Evolutionary conservation across 2,888 invertebrate species (phyloP).

Genomic region (Hermaeophaga mercurialis): DNA sequence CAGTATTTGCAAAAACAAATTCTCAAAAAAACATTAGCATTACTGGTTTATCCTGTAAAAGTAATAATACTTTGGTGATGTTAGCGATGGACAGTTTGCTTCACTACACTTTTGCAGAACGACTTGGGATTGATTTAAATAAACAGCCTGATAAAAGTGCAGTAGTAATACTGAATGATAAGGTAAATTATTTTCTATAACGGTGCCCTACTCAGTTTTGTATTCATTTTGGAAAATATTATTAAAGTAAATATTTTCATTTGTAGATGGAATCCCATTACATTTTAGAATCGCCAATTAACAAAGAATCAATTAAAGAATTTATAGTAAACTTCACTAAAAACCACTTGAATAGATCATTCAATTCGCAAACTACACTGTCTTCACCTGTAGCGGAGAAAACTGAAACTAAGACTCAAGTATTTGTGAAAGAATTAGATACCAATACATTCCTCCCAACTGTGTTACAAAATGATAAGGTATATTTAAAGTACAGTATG

Average conservation of each 20-base stretch:
- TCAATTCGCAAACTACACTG: constrained; percentile 44
- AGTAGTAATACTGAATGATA: constrained; percentile 72
- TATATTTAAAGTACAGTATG: constrained; percentile 45
- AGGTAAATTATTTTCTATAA: constrained; percentile 57
- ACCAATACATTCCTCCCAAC: constrained; percentile 68
- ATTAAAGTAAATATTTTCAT: constrained; percentile 26
- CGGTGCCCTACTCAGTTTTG: no score
- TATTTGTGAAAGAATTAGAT: constrained; percentile 70
- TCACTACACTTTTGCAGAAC: constrained; percentile 76
- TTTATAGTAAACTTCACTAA: constrained; percentile 63
- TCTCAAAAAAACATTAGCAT: constrained; percentile 26
- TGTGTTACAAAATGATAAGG: constrained; percentile 66
- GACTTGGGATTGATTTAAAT: constrained; percentile 72
- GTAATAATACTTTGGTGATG: constrained; percentile 66
- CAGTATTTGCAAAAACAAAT: constrained; percentile 46
- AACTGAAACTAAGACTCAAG: constrained; percentile 29
- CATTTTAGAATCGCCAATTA: constrained; percentile 62
- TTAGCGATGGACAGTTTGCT: constrained; percentile 75
- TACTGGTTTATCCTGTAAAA: constrained; percentile 60
- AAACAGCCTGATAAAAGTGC: constrained; percentile 67
- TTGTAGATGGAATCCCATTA: constrained; percentile 74
- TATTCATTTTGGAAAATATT: no score
- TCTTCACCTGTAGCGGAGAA: constrained; percentile 38
- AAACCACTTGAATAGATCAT: constrained; percentile 48
- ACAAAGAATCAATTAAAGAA: constrained; percentile 59